A percentile compares a stretch with the other conserved stretches of the same genome.
Conservation (phyloP, 2,888 invertebrate species). For the Eremobia ochroleuca region DNA sequence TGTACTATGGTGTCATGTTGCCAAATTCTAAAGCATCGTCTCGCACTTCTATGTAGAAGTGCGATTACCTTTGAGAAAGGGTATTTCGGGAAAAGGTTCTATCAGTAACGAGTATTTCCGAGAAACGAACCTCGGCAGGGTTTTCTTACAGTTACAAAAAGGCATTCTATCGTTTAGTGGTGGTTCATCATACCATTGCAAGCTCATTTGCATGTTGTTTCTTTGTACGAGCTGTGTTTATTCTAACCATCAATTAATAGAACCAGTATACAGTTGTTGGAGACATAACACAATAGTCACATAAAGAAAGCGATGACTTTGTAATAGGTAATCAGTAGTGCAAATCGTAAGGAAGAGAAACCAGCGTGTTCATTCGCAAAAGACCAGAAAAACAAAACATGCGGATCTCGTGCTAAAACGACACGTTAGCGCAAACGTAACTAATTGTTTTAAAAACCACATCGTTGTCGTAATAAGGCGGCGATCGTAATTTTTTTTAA, state of each 20-base stretch:
- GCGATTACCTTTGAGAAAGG: background rate
- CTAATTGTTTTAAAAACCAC: constrained; percentile 25
- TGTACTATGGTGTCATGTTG: too few species aligned
- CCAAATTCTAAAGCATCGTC: background rate
- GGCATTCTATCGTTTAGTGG: background rate
- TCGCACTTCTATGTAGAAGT: background rate
- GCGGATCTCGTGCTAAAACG: constrained; percentile 7
- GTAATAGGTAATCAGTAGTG: background rate
- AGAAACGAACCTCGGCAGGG: background rate
- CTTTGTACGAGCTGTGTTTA: background rate
- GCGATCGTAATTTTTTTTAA: background rate
- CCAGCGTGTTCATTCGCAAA: background rate
- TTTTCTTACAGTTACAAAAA: background rate
- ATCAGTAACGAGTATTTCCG: background rate
- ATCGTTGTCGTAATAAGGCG: constrained; percentile 20
- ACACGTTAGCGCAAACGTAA: background rate
- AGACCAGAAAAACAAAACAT: background rate
- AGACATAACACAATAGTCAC: background rate
- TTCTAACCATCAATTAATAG: background rate
- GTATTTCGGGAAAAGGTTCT: background rate
- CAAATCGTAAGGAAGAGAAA: constrained; percentile 2
- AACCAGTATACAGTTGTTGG: background rate
- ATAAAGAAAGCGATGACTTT: background rate
- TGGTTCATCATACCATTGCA: background rate
- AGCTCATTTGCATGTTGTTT: constrained; percentile 1